A percentile compares a stretch with the other conserved stretches of the same genome.
Evolutionary conservation across 2,113 vertebrate genomes (phyloP).

Genomic region (Archocentrus centrarchus): DNA sequence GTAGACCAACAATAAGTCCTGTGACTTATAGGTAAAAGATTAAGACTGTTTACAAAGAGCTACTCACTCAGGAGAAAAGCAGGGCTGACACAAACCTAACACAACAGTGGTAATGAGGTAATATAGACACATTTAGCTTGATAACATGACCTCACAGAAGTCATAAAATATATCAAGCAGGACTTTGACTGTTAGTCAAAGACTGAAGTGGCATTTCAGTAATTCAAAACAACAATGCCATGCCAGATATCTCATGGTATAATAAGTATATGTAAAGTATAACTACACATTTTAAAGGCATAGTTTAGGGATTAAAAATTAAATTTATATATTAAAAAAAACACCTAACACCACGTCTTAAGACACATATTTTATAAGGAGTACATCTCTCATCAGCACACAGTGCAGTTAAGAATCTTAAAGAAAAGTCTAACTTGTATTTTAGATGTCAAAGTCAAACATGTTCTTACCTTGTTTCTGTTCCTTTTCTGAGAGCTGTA

Average conservation of each 20-base stretch:
- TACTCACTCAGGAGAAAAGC: not conserved
- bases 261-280: not conserved
- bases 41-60: not conserved
- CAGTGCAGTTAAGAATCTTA: not conserved
- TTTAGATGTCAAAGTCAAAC: not conserved
- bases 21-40: not conserved
- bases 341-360: not conserved
- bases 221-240: not conserved
- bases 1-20: not conserved
- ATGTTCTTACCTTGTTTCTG: conserved; percentile 48
- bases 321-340: not conserved
- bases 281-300: not conserved
- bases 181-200: conserved; percentile 57
- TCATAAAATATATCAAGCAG: conserved; percentile 51
- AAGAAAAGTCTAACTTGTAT: not conserved
- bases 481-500: not conserved
- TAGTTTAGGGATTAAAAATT: not conserved
- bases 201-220: not conserved
- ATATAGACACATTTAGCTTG: not conserved
- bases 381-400: not conserved
- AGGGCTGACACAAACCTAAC: not conserved
- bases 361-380: not conserved
- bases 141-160: conserved; percentile 5
- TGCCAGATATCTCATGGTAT: not conserved
- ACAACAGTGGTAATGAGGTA: not conserved